These are phyloP conservation scores for Prunella himalayana DNA, from an alignment of 2,113 vertebrate species.

Conservation along the genomic window DNA sequence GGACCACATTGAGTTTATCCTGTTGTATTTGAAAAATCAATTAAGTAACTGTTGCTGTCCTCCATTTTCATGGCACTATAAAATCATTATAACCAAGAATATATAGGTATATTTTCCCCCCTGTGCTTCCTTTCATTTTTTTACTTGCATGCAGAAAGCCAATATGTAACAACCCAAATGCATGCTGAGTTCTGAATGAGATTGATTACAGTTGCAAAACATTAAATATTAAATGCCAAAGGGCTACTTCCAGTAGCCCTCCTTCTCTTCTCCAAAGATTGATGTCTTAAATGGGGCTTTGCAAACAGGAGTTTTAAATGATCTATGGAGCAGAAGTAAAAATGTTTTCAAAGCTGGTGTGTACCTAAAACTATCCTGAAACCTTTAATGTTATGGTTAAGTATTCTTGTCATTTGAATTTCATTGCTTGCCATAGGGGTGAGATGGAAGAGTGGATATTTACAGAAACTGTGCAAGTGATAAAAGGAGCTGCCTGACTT, in stretches of 20 bases:
- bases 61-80: background rate
- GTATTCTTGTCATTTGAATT: background rate
- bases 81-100: background rate
- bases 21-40: background rate
- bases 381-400: background rate
- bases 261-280: background rate
- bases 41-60: background rate
- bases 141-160: background rate
- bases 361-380: conserved; percentile 6
- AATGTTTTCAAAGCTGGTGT: background rate
- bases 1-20: background rate
- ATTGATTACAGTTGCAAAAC: conserved; percentile 30
- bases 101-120: background rate
- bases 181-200: background rate
- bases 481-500: conserved; percentile 45
- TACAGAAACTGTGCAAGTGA: conserved; percentile 13
- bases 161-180: background rate
- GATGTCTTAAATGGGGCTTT: background rate
- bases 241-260: conserved; percentile 19
- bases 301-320: background rate
- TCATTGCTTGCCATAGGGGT: background rate
- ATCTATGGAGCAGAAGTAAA: background rate
- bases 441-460: conserved; percentile 24
- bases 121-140: background rate
- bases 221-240: conserved; percentile 55